Evolutionary conservation across 2,113 vertebrate genomes (phyloP).

Genomic region (Macroglossus sobrinus): DNA sequence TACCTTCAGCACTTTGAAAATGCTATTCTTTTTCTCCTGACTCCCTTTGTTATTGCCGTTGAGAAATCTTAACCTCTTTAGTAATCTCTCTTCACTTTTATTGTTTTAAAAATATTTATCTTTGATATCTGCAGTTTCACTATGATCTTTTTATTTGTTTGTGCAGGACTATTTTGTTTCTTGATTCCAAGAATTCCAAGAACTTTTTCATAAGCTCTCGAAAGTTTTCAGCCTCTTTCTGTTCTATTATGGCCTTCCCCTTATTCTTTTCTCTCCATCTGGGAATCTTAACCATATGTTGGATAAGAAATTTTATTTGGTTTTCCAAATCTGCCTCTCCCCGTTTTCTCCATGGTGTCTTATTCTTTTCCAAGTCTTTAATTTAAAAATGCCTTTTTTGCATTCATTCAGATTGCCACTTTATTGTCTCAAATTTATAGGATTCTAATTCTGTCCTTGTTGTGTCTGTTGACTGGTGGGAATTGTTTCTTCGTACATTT

Average conservation of each 20-base stretch:
- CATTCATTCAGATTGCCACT: conserved; percentile 3
- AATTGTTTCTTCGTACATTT: background rate
- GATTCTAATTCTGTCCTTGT: conserved; percentile 3
- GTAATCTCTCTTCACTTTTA: background rate
- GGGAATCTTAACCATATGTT: background rate
- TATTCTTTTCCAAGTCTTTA: background rate
- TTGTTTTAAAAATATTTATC: background rate
- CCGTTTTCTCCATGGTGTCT: too few relatives aligned
- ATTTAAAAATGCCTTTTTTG: background rate
- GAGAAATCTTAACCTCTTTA: background rate
- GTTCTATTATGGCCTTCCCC: background rate
- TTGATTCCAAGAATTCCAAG: background rate
- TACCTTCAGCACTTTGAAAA: background rate
- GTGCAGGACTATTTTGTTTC: background rate
- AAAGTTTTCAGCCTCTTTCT: background rate
- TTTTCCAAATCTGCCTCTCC: background rate
- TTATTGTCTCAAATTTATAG: conserved; percentile 3
- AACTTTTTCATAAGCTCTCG: background rate
- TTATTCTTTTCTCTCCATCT: background rate
- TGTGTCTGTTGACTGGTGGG: background rate
- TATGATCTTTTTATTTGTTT: background rate
- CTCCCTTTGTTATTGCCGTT: background rate
- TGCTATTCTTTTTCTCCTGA: background rate
- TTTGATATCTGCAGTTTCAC: background rate
- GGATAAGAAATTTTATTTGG: background rate